Base-by-base conservation (phyloP, 2,797 vertebrate genomes). In the Halcyon chelicuti region DNA sequence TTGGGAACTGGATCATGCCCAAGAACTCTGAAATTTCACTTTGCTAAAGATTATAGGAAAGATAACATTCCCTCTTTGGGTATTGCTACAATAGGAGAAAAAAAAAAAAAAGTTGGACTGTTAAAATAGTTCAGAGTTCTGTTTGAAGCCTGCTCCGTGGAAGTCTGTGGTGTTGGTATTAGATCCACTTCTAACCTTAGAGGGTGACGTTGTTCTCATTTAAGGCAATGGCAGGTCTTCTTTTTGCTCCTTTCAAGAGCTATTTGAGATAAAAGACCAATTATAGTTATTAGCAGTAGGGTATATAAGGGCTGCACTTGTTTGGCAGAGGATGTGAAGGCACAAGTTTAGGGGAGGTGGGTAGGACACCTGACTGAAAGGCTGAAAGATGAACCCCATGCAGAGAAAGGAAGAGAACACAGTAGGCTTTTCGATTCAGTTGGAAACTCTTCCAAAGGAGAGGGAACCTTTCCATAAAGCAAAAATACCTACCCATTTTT, bases 91-190 rank as follows among this genome's bases (percentile, higher is more conserved):
- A 75, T 21, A 68, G 28, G 1, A 2, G 44, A 49, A 60, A 29
- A 47, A 39, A 29, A 47, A 39, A 35, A 71, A n/a, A 26, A 13
- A 0, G 0, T 52, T 22, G 12, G 46, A 54, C 40, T 51, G 31
- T 81, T 12, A 57, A 73, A 93, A 57, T 7, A 90, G n/a, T 21
- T 95, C 44, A 60, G 47, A 52, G 28, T 57, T 75, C 55, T 75
- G 44, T 94, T 93, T 93, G 82, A 93, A 96, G 70, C 73, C 26
- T 26, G 26, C 8, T 75, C 33, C 79, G 81, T 88, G 84, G 87
- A 93, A 90, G 60, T 6, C 21, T 46, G 54, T 81, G 23, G 11
- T 74, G 60, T 46, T 86, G 15, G 11, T 74, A 28, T 67, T 3
- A 55, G 62, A 75, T 42, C 23, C 14, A 33, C 58, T 90, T 81